Conservation (phyloP, 2,113 vertebrate genomes). For the Patagioenas fasciata region DNA sequence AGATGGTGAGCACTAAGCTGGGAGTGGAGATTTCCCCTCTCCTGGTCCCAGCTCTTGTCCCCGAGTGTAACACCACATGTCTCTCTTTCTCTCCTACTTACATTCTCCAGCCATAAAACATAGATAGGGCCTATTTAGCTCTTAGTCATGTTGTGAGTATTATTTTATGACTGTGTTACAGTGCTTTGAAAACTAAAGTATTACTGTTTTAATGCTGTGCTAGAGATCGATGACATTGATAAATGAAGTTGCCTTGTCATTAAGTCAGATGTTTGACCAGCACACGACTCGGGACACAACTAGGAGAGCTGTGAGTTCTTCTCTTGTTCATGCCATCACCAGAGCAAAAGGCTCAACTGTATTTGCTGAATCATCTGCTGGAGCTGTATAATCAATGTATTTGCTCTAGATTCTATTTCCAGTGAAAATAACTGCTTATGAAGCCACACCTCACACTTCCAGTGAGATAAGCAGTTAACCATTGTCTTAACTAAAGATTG, state of each 20-base stretch:
- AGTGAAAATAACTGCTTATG: conserved; percentile 25
- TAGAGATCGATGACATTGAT: conserved; percentile 12
- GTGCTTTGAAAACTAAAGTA: conserved; percentile 41
- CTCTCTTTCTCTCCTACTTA: neutral
- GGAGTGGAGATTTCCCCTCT: neutral
- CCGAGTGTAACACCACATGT: rapidly evolving
- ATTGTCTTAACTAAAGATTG: conserved; percentile 33
- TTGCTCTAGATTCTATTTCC: conserved; percentile 14
- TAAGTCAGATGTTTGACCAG: neutral
- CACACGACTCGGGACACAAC: neutral
- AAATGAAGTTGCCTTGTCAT: neutral
- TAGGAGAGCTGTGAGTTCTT: neutral
- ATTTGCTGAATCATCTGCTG: conserved; percentile 42
- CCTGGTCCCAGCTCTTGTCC: neutral
- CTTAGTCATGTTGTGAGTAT: conserved; percentile 6
- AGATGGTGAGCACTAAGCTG: rapidly evolving
- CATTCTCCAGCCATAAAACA: neutral
- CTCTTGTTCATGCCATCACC: neutral
- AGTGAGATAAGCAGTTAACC: conserved; percentile 65
- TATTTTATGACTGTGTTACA: conserved; percentile 27
- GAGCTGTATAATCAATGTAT: conserved; percentile 1
- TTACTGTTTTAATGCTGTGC: conserved; percentile 19
- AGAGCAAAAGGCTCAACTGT: neutral
- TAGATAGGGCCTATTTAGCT: neutral
- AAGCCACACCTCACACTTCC: conserved; percentile 60